Conservation (phyloP, 2,797 vertebrate genomes). For the Apogon hyalosoma region DNA sequence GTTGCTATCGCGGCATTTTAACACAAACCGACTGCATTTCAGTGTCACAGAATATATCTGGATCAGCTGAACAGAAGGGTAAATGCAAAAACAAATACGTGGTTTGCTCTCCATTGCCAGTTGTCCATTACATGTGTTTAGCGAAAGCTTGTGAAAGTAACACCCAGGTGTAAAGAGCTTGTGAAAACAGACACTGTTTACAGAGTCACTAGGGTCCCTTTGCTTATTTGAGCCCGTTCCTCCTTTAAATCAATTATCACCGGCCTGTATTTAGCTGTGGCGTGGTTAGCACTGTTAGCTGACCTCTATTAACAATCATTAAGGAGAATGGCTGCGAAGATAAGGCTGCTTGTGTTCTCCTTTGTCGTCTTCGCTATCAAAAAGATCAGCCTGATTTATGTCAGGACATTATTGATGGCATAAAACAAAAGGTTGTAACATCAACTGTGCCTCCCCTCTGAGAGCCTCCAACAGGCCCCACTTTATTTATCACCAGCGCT, state of each 20-base stretch:
- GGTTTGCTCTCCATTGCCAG: conserved; percentile 54
- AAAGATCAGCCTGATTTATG: neutral
- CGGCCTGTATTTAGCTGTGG: conserved; percentile 17
- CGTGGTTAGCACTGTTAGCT: conserved; percentile 28
- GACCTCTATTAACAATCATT: conserved; percentile 48
- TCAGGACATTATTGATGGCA: neutral
- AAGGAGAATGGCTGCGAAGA: neutral
- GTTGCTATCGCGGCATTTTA: conserved; percentile 2
- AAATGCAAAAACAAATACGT: conserved; percentile 28
- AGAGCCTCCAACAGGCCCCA: conserved; percentile 1
- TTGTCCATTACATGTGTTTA: conserved; percentile 77
- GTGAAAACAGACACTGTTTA: conserved; percentile 76
- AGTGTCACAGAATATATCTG: conserved; percentile 3
- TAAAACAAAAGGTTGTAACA: neutral
- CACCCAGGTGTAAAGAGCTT: conserved; percentile 77
- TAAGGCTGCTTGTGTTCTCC: conserved; percentile 9
- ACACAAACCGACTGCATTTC: conserved; percentile 23
- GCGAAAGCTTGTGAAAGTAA: conserved; percentile 72
- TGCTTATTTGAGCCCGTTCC: conserved; percentile 37
- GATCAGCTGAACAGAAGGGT: conserved; percentile 2
- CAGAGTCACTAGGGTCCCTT: conserved; percentile 56
- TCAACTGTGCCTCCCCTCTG: neutral
- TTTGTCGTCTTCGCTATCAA: neutral
- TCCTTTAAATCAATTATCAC: conserved; percentile 71
- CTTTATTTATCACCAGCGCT: conserved; percentile 47